Percentiles rank a stretch among this genome's conserved stretches.
Conservation (phyloP, 1,140 invertebrate species). For the Latrodectus geometricus region DNA sequence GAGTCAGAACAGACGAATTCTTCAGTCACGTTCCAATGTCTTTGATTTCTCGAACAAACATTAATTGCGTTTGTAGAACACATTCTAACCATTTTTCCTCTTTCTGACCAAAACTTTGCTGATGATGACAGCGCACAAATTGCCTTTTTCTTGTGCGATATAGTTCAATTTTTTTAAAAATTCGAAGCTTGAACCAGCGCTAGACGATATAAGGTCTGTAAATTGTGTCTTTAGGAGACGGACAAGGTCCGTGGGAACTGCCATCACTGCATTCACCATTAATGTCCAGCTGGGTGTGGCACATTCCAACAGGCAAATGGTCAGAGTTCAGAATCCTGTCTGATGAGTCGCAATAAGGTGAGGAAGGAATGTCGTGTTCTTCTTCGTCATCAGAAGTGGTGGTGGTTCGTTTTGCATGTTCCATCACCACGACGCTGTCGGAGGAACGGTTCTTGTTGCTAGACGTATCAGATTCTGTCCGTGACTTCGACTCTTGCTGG, state of each 20-base stretch:
- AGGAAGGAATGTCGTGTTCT: conserved; percentile 53
- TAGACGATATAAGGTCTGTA: conserved; percentile 63
- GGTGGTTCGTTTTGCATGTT: conserved; percentile 28
- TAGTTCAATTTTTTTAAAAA: not conserved
- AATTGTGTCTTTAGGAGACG: conserved; percentile 57
- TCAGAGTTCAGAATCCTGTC: conserved; percentile 40
- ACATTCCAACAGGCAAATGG: conserved; percentile 26
- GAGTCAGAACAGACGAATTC: no score
- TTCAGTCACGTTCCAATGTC: no score
- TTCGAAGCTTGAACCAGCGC: not conserved
- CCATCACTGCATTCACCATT: conserved; percentile 43
- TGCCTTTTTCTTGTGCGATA: not conserved
- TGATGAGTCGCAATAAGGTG: conserved; percentile 53
- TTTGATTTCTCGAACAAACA: no score
- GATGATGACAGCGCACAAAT: no score
- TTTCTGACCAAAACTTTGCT: no score
- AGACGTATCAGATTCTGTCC: conserved; percentile 4
- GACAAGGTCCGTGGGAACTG: conserved; percentile 47
- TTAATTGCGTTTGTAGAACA: no score
- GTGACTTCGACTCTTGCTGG: conserved; percentile 66
- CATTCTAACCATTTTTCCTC: no score
- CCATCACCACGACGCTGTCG: conserved; percentile 11
- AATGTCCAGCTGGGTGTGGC: conserved; percentile 37
- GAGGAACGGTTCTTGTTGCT: conserved; percentile 11
- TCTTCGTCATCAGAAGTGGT: conserved; percentile 52